Base-by-base conservation (phyloP, 2,113 vertebrate genomes). In the Megaleporinus macrocephalus region DNA sequence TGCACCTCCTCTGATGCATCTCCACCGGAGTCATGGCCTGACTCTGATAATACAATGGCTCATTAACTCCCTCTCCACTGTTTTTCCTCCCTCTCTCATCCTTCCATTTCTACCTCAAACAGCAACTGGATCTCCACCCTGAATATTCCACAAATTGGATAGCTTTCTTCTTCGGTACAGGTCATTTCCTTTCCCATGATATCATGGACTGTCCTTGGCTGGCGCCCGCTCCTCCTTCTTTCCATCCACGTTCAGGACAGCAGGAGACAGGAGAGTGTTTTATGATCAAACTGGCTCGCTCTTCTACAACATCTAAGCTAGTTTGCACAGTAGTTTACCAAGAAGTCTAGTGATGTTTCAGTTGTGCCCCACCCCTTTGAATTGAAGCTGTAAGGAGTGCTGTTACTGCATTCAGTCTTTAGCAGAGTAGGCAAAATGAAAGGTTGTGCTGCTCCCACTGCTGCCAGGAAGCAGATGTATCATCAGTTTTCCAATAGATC, bases 141-240 rank as follows among this genome's bases (percentile, higher is more conserved):
- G 86, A 85, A 69, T 53, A 87, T 75, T 81, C 82, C 69, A 81
- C 85, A 76, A 88, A 85, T 62, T 81, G 29, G 73, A 89, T 63
- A 49, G 77, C 59, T 71, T 68, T 36, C 16, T 55, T 71, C 73
- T 72, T 76, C 74, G 71, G 29, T 76, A 55, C 81, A 72, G 63
- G 81, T 78, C 49, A 77, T 88, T 92, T 90, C 88, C 89, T 89
- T 91, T 91, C 90, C 87, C 87, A 88, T 90, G 83, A 91, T 87
- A 83, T 91, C 86, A 90, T 85, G 80, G 81, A 82, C 85, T 87
- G 75, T 88, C 83, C 65, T 88, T 89, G 87, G 87, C 80, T 3
- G 27, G 33, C 36, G 78, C 27, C 65, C 73, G 33, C 76, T 63
- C 73, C 57, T 61, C 51, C 33, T 18, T 71, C 49, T 55, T 69